Base-by-base conservation (phyloP, 1,140 invertebrate species). In the Macrobrachium nipponense region DNA sequence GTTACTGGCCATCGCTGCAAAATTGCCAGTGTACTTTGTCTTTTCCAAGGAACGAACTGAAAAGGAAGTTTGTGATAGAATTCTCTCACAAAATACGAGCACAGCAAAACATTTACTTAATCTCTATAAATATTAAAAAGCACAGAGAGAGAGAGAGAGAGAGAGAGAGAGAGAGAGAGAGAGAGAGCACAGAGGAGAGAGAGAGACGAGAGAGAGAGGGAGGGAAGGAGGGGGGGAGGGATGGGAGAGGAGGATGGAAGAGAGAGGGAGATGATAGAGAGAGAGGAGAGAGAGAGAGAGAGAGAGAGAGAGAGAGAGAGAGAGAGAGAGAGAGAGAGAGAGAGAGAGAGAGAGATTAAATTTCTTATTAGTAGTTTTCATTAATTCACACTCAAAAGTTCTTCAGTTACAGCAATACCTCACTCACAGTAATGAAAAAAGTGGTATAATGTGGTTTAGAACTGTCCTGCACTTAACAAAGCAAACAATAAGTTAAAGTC, bases 1-100 rank as follows among this genome's bases (percentile, higher is more conserved):
- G 23, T 68, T 80, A 60, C 82, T 27, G 0, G 91, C 90, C 88
- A 94, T 93, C 20, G 92, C 91, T 62, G 93, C 92, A 91, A 93
- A 94, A 88, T 93, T 94, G 12, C 94, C 94, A 60, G 94, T 94
- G 82, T 93, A 91, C 90, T 94, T 94, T 7, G 94, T 94, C 91
- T 94, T 94, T 89, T 95, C 95, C 89, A 95, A 91, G 17, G 93
- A 93, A 79, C 94, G 93, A 91, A 95, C 87, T 88, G 82, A 11
- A 81, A 60, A 20, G 51, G 11, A 70, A 58, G 17, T 12, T 10
- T 51, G 12, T 51, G 51, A 51, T 51, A 51, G 51, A 51, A 12
- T 10, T 8, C 12, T 10, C 51, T 3, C 51, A 51, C 23, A 58
- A 23, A n/a, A 61, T 17, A 20, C n/a, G 10, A 68, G 64, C n/a